These are phyloP conservation scores for Eupristina koningsbergeri DNA, from an alignment of 1,140 invertebrate species.

Conservation along the genomic window DNA sequence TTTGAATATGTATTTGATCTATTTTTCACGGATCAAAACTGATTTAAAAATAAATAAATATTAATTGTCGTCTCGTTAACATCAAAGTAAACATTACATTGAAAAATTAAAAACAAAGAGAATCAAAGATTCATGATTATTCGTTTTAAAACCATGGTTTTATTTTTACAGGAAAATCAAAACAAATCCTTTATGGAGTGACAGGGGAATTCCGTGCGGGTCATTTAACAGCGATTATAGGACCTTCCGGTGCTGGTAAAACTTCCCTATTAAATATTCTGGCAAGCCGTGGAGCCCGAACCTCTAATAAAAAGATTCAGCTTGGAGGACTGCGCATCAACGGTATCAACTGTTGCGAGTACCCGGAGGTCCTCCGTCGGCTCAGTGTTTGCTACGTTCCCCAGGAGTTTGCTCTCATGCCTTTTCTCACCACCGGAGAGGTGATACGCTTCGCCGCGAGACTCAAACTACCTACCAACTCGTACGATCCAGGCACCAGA, in stretches of 20 bases:
- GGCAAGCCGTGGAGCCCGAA: slow-evolving; percentile 59
- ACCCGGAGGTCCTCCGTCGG: slow-evolving; percentile 9
- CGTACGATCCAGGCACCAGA: neutral
- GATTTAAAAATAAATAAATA: too few species aligned
- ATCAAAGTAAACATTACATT: too few species aligned
- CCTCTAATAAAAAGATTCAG: slow-evolving; percentile 45
- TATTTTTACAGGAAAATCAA: slow-evolving; percentile 60
- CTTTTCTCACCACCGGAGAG: slow-evolving; percentile 78
- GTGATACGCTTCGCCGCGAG: slow-evolving; percentile 79
- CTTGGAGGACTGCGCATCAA: slow-evolving; percentile 3
- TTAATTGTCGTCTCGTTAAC: too few species aligned
- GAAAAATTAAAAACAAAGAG: too few species aligned
- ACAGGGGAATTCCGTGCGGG: slow-evolving; percentile 76
- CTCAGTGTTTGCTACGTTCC: slow-evolving; percentile 76
- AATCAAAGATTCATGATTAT: too few species aligned
- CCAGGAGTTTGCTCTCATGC: slow-evolving; percentile 80
- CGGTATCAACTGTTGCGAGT: neutral
- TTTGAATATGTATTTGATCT: too few species aligned
- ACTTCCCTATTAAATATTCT: slow-evolving; percentile 81
- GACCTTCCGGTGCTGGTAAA: slow-evolving; percentile 87
- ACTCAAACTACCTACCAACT: slow-evolving; percentile 74
- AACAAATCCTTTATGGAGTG: slow-evolving; percentile 75
- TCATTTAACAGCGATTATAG: slow-evolving; percentile 83
- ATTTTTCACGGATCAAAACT: too few species aligned
- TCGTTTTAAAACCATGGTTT: too few species aligned